Evolutionary conservation across 2,113 vertebrate species (phyloP), one percentile per base, ranked within the genome.

Genomic region (Myodes glareolus): DNA sequence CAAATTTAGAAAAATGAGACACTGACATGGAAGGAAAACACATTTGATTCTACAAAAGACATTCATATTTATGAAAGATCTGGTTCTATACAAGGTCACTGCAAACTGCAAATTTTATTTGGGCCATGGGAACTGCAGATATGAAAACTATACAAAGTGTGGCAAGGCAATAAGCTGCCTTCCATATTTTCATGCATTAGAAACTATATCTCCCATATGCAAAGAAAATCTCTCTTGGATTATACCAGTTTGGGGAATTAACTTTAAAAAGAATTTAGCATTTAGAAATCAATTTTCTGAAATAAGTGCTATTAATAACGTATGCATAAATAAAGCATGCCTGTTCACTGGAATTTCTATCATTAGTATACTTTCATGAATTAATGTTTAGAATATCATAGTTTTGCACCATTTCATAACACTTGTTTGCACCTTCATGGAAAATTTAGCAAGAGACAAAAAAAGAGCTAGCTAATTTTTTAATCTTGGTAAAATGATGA

Each of bases 221-320:
- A 67, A 95, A 7, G 81, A 3, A 94, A 88, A 92, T 13, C 33
- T 52, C 77, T 47, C 80, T 88, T 50, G 68, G 4, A 39, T 8
- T 78, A 90, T 77, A 50, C 50, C 31, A 90, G 9, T 50, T 88
- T 80, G 31, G 8, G 17, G 36, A 88, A 84, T 72, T 92, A 67
- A 84, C 7, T 89, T 87, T 81, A 70, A 95, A 93, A 55, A 81
- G 8, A 45, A 68, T 77, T 84, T 90, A 85, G 73, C 45, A 75
- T 23, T 92, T 91, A 42, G 4, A 68, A 82, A 86, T 93, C 72
- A 81, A 73, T 91, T 47, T 97, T 84, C 8, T 12, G 17, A 63
- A 36, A 29, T 31, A 47, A 92, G 11, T 65, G 13, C 90, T 86
- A 90, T 85, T n/a, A 82, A 36, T 29, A 42, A 68, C 25, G 29